Conservation (phyloP, 2,797 vertebrate species). For the Sparidentex hasta region DNA sequence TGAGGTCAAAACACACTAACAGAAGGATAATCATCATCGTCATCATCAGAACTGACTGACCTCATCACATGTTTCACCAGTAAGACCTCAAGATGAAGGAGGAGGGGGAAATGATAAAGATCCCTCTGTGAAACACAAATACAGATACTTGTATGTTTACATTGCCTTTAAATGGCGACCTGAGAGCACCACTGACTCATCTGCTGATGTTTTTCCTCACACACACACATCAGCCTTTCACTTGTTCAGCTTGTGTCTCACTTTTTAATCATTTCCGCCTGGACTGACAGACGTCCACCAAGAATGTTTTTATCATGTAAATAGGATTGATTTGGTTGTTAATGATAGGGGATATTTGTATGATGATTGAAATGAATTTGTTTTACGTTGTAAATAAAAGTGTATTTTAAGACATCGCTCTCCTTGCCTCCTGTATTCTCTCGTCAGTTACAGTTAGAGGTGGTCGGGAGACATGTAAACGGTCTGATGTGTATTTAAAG, state of each 20-base stretch:
- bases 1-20: constrained; percentile 53
- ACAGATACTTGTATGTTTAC: constrained; percentile 17
- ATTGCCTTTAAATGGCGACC: not conserved
- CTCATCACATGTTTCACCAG: not conserved
- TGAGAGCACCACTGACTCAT: constrained; percentile 7
- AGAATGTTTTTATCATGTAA: constrained; percentile 80
- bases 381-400: constrained; percentile 87
- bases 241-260: not conserved
- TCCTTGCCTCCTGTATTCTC: not conserved
- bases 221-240: not conserved
- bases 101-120: not conserved
- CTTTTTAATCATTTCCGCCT: not conserved
- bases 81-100: not conserved
- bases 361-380: constrained; percentile 60
- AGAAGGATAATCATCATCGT: not conserved
- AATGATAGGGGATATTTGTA: constrained; percentile 42
- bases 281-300: constrained; percentile 9
- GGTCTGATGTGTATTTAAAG: not conserved
- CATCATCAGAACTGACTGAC: not conserved
- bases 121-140: not conserved
- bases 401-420: constrained; percentile 76
- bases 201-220: constrained; percentile 1
- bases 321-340: constrained; percentile 72
- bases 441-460: not conserved
- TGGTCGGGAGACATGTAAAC: not conserved